phyloP scores from a whole-genome alignment of 37 sponge, comb jelly and placozoan genomes.

The Halichondria panicea region DNA sequence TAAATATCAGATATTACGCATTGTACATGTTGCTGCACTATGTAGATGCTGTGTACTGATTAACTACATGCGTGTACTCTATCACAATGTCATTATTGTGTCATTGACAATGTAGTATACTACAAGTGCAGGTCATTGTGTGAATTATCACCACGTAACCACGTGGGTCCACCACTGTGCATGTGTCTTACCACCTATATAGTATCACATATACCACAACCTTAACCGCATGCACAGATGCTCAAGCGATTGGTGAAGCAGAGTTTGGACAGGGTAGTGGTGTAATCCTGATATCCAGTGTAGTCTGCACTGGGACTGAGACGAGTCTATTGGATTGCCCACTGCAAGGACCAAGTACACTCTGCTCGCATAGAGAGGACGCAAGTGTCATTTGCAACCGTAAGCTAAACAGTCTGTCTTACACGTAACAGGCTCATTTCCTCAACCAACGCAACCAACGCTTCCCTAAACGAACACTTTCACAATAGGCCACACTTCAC shows the following conservation, averaged over 20 bases:
- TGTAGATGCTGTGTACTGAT: too few species aligned
- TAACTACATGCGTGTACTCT: too few species aligned
- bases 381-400: constrained; percentile 19
- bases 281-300: neutral
- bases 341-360: neutral
- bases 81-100: too few species aligned
- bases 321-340: constrained; percentile 10
- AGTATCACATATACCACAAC: too few species aligned
- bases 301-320: constrained; percentile 20
- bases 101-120: too few species aligned
- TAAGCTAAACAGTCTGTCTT: neutral
- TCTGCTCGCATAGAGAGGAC: constrained; percentile 23
- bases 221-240: constrained; percentile 7
- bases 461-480: neutral
- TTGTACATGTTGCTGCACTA: too few species aligned
- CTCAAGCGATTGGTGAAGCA: constrained; percentile 3
- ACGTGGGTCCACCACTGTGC: too few species aligned
- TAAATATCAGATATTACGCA: neutral
- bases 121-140: too few species aligned
- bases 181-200: too few species aligned
- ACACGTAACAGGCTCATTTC: neutral
- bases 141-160: too few species aligned
- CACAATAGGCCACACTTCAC: neutral
- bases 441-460: too few species aligned
- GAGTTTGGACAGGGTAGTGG: constrained; percentile 14